Conservation (phyloP, 2,113 vertebrate genomes). For the Brachyistius frenatus region DNA sequence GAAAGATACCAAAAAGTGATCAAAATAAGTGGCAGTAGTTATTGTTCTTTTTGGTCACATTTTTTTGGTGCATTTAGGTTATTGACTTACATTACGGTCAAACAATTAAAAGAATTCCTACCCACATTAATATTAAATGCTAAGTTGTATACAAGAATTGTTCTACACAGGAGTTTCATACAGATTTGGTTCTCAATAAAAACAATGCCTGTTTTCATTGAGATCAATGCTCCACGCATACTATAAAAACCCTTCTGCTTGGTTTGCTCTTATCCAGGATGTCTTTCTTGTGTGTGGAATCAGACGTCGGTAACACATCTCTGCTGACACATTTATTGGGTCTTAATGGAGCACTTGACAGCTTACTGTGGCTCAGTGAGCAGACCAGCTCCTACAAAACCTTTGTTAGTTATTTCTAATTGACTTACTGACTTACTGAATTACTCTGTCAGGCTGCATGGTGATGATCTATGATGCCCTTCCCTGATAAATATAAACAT, state of each 20-base stretch:
- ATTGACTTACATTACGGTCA: no score
- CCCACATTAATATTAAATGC: no score
- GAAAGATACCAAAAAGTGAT: no score
- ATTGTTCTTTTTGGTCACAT: no score
- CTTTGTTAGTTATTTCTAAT: constrained; percentile 15
- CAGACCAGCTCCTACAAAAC: constrained; percentile 40
- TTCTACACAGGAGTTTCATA: not conserved
- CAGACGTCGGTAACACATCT: constrained; percentile 58
- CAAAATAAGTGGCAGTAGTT: no score
- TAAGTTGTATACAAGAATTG: no score
- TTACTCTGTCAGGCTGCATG: constrained; percentile 36
- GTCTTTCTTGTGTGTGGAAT: constrained; percentile 48
- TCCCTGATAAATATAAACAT: constrained; percentile 17
- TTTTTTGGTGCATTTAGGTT: no score
- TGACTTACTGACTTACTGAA: constrained; percentile 59
- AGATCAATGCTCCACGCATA: constrained; percentile 42
- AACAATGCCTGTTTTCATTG: not conserved
- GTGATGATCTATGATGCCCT: constrained; percentile 21
- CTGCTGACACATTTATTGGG: constrained; percentile 57
- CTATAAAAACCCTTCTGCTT: constrained; percentile 34
- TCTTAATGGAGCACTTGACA: constrained; percentile 68
- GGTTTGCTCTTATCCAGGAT: constrained; percentile 29
- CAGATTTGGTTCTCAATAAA: not conserved
- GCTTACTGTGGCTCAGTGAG: constrained; percentile 58
- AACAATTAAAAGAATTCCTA: no score